Base-by-base conservation (phyloP, 1,140 invertebrate species). In the Cyrtorhinus lividipennis region DNA sequence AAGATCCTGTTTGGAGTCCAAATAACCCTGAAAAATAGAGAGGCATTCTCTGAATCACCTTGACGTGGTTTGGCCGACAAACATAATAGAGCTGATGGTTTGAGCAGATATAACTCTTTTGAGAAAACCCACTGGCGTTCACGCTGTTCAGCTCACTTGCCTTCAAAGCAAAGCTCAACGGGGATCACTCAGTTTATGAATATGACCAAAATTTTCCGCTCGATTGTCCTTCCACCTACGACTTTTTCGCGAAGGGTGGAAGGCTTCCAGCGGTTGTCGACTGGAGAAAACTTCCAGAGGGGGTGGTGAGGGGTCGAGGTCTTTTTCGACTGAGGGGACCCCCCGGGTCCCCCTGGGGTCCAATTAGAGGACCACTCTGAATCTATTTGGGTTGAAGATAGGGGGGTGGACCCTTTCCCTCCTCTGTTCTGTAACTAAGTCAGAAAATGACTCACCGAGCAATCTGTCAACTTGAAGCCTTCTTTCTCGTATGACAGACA, bases 291-390 rank as follows among this genome's bases (percentile, higher is more conserved):
- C n/a, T n/a, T n/a, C n/a, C n/a, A n/a, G 48, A 15, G 48, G 10
- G 48, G 5, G 20, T 10, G 5, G 48, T 5, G 20, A 53, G 48
- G 48, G 48, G 48, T 5, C 10, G 20, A 53, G 48, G 20, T n/a
- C n/a, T n/a, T n/a, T n/a, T n/a, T n/a, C n/a, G n/a, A n/a, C n/a
- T n/a, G n/a, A n/a, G n/a, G n/a, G n/a, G n/a, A n/a, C n/a, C n/a
- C n/a, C n/a, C n/a, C n/a, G 48, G 48, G 48, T 3, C 48, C 48
- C 48, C 20, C 48, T 12, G 48, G 10, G 48, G 12, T 53, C 48
- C 48, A 53, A 53, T 53, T 53, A 53, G 48, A 53, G 10, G 48
- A 53, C 48, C 48, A 53, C 48, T 53, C 48, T 22, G 48, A 53
- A 53, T 53, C 48, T 53, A 53, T 53, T 53, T 53, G 48, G 48